Evolutionary conservation across 2,888 invertebrate species (phyloP).

Genomic region (Ceraclea dissimilis): DNA sequence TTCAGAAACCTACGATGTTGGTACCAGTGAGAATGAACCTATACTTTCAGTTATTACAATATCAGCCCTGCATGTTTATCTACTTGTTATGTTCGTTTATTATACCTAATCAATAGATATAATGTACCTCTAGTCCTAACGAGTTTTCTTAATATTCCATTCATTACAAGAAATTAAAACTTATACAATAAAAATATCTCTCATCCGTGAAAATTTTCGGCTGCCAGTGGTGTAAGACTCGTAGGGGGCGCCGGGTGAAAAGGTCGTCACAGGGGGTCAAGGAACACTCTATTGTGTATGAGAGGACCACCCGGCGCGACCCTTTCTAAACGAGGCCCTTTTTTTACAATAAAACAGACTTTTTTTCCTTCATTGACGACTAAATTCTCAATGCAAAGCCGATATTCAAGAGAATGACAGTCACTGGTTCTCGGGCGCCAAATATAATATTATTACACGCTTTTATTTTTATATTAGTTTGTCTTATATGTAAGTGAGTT

Average conservation of each 20-base stretch:
- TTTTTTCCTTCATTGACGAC: constrained; percentile 8
- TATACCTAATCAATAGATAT: too few relatives aligned
- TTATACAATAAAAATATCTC: background rate
- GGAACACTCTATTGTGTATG: background rate
- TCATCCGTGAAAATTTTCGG: background rate
- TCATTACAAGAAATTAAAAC: too few relatives aligned
- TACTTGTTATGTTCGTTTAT: too few relatives aligned
- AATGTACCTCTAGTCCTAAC: too few relatives aligned
- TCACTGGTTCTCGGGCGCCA: background rate
- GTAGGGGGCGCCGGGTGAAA: constrained; percentile 10
- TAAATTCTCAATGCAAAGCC: constrained; percentile 3
- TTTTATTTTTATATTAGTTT: too few relatives aligned
- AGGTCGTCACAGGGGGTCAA: constrained; percentile 12
- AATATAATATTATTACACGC: too few relatives aligned
- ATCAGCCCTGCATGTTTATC: too few relatives aligned
- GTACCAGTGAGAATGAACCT: too few relatives aligned
- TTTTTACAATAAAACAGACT: background rate
- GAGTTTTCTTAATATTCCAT: too few relatives aligned
- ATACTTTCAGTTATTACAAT: too few relatives aligned
- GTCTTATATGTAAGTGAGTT: too few relatives aligned
- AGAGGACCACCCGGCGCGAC: constrained; percentile 5
- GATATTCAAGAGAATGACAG: constrained; percentile 2
- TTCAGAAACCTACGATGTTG: too few relatives aligned
- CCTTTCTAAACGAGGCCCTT: constrained; percentile 7
- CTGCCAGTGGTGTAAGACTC: background rate